A percentile compares a stretch with the other conserved stretches of the same genome.
Conservation (phyloP, 2,888 invertebrate genomes). For the Stenchaetothrips biformis region DNA sequence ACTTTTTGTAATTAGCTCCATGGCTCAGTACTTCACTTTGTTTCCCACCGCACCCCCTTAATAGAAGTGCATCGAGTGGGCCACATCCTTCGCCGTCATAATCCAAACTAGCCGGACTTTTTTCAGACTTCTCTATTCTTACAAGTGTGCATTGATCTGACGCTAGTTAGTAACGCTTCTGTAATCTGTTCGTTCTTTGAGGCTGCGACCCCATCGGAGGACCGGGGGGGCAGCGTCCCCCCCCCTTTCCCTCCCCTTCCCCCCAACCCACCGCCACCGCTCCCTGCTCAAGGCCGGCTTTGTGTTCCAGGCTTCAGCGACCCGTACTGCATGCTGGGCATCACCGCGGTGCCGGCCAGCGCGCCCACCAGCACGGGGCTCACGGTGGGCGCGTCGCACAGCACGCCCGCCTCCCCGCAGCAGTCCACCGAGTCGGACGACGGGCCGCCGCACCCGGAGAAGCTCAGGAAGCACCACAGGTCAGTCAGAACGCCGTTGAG, state of each 20-base stretch:
- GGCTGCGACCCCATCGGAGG: too few relatives aligned
- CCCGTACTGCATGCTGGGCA: slow-evolving; percentile 97
- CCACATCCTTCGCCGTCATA: too few relatives aligned
- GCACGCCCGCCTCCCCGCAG: slow-evolving; percentile 45
- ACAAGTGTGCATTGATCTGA: too few relatives aligned
- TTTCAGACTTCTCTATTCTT: too few relatives aligned
- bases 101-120: too few relatives aligned
- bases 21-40: too few relatives aligned
- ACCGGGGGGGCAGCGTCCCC: background rate
- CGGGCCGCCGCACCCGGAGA: slow-evolving; percentile 56
- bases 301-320: slow-evolving; percentile 80
- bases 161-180: too few relatives aligned
- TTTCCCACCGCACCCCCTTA: too few relatives aligned
- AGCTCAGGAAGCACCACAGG: slow-evolving; percentile 73
- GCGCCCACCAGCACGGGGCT: slow-evolving; percentile 39
- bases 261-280: background rate
- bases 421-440: slow-evolving; percentile 41
- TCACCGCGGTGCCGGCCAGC: slow-evolving; percentile 52
- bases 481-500: too few relatives aligned
- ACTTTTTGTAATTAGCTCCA: too few relatives aligned
- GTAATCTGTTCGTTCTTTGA: too few relatives aligned
- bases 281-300: background rate
- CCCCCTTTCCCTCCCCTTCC: background rate
- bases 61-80: too few relatives aligned
- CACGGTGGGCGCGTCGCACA: slow-evolving; percentile 42